Evolutionary conservation across 2,888 invertebrate species (phyloP), one percentile per base, ranked within the genome.

Genomic region (Drosophila paracracens): DNA sequence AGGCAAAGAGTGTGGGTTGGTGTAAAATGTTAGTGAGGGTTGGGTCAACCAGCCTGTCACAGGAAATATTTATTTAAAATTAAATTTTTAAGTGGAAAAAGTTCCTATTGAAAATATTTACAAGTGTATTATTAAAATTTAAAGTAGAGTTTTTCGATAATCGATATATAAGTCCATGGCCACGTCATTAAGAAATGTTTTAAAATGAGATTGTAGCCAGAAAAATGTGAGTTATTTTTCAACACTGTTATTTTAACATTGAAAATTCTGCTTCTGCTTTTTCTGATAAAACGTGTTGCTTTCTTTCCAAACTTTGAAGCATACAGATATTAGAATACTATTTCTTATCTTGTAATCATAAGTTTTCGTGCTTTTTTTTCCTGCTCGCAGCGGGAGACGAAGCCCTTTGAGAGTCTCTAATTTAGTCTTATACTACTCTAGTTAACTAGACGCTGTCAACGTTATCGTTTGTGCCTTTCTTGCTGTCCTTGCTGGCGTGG

Each of bases 381-480:
- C 13, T n/a, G 18, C 6, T 4, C 54, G 25, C 10, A 13, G 29
- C 18, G 25, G 25, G 18, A 25, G 18, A 1, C 7, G 25, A 11
- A 29, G n/a, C 16, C n/a, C 27, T 27, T 59, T 25, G 38, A 56
- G 29, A 63, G 58, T 59, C 56, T 58, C 61, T 65, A 69, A 72
- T 76, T 76, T 58, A 62, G 67, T 65, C 38, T 51, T 60, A 25
- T 65, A 51, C 38, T 81, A 59, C 35, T 67, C 58, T 53, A 54
- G 57, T 61, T 71, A 73, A 56, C 70, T 76, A 68, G 69, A 40
- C 51, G 51, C 52, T 63, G 29, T 31, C 48, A 62, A 58, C 43
- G n/a, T 64, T n/a, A 38, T 60, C 25, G 46, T 21, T 25, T 6
- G 25, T 29, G 29, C 29, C 29, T 40, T 48, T 50, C 27, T 38